Evolutionary conservation across 2,888 invertebrate species (phyloP), one percentile per base, ranked within the genome.

Genomic region (Drosophila pullipes): DNA sequence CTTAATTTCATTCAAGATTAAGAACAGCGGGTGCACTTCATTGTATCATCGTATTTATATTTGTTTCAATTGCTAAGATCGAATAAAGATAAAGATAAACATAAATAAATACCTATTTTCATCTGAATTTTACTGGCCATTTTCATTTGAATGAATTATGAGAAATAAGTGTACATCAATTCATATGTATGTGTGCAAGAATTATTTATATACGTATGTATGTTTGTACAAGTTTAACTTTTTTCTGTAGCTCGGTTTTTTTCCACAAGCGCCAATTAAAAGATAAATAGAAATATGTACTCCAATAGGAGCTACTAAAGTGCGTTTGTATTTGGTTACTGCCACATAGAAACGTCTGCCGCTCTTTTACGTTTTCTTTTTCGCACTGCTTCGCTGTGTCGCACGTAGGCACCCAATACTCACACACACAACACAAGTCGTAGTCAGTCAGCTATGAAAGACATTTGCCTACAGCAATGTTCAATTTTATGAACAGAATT

Each of bases 81-180:
- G 7, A 77, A 63, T 73, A 76, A 77, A 74, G 39, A 22, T 41
- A 31, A 52, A 59, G 39, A 22, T 41, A 31, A 52, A 59, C n/a
- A 22, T 33, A 5, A 31, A 60, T 22, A 50, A 39, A 47, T 41
- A n/a, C 47, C 3, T 2, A 1, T 25, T 47, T 47, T 25, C n/a
- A 31, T 52, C 11, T n/a, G 30, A 10, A 18, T 28, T 28, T 49
- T 49, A 18, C 13, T 7, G 22, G 7, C 13, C 7, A 13, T 47
- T 47, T 47, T 47, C 7, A 22, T 47, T 4, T 22, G 13, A 4
- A 13, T 13, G 22, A 11, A 47, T 9, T 25, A 9, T 47, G 9
- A 47, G 9, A 47, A 47, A 47, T 47, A 10, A 0, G 16, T 25
- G 22, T 22, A 22, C 47, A 22, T 47, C 22, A 16, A 22, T 47